Evolutionary conservation across 2,888 invertebrate genomes (phyloP), one percentile per base, ranked within the genome.

Genomic region (Orchestes rusci): DNA sequence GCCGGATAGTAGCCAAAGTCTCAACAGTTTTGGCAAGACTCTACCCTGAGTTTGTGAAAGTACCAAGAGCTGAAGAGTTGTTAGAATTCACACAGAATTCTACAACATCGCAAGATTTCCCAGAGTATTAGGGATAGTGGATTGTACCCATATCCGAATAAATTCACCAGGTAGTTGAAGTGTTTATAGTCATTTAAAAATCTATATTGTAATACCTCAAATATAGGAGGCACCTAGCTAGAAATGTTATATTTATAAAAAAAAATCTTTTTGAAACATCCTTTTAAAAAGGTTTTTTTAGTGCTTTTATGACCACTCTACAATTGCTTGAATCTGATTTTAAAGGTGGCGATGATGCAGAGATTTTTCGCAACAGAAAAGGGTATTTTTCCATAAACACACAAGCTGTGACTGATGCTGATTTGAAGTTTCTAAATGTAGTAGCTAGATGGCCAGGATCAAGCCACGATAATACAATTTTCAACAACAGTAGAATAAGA

Each of bases 311-410:
- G n/a, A n/a, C n/a, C n/a, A n/a, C n/a, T n/a, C n/a, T n/a, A n/a
- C n/a, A n/a, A n/a, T n/a, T n/a, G n/a, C n/a, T n/a, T n/a, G n/a
- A n/a, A n/a, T n/a, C n/a, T n/a, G n/a, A n/a, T n/a, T n/a, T n/a
- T n/a, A n/a, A n/a, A 43, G 51, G 51, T 10, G 55, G 56, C 32
- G 46, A 55, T 13, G 43, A 57, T 43, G 52, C 53, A 18, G 57
- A 60, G 48, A 39, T 51, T 10, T 58, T 51, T 28, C 18, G 56
- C 29, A 59, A 60, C 40, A 41, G 56, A 28, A 60, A 59, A 43
- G 52, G 53, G 4, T 55, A 48, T 34, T 60, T 59, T 51, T 58
- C 56, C 10, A 29, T 59, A 2, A 62, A 61, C 37, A 53, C 59
- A 12, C 58, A 60, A 39, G 52, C 48, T 4, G 47, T 58, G 7